phyloP scores from a whole-genome alignment of 2,113 vertebrate genomes.

The human region GRCh38 chr12:115312501-115313000 shows the following conservation, averaged over 20 bases:
- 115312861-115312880: background rate
- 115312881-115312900: background rate
- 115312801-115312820: background rate
- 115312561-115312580: background rate
- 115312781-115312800: background rate
- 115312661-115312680: background rate
- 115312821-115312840: background rate
- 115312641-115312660: background rate
- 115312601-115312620: background rate
- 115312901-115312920: background rate
- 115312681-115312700: background rate
- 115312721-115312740: background rate
- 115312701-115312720: background rate
- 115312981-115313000: background rate
- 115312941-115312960: background rate
- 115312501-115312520: too few species aligned
- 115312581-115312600: background rate
- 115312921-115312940: background rate
- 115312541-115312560: background rate
- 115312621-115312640: background rate
- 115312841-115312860: background rate
- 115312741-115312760: background rate
- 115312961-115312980: background rate
- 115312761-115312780: accelerated
- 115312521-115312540: background rate